Conservation (phyloP, 1,140 invertebrate species). For the Nasonia giraulti region DNA sequence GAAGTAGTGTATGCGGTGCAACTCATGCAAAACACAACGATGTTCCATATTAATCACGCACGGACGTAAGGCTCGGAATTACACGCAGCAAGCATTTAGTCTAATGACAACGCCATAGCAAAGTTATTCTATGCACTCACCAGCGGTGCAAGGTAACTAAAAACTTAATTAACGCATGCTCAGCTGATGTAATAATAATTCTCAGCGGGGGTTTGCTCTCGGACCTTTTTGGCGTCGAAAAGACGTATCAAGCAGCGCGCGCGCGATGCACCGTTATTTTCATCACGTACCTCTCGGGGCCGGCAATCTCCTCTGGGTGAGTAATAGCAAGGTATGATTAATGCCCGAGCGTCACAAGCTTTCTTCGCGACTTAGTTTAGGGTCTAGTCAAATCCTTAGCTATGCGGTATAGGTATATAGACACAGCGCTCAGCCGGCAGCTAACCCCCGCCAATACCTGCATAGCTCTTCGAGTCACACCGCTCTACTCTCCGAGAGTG, state of each 20-base stretch:
- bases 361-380: neutral
- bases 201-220: too few relatives aligned
- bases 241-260: neutral
- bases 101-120: too few relatives aligned
- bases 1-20: too few relatives aligned
- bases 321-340: conserved; percentile 7
- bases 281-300: neutral
- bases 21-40: too few relatives aligned
- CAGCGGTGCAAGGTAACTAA: too few relatives aligned
- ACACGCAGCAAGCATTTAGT: too few relatives aligned
- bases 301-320: neutral
- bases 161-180: neutral
- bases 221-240: neutral
- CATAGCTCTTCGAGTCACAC: neutral
- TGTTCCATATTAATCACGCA: too few relatives aligned
- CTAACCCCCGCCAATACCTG: neutral
- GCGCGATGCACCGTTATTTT: neutral
- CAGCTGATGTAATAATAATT: neutral
- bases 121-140: too few relatives aligned
- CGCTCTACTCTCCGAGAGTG: neutral
- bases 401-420: neutral
- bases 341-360: neutral
- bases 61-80: too few relatives aligned
- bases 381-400: neutral
- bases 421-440: neutral